Percentiles rank a stretch among this genome's conserved stretches.
Conservation (phyloP, 2,888 invertebrate species). For the Platerodrilus igneus region DNA sequence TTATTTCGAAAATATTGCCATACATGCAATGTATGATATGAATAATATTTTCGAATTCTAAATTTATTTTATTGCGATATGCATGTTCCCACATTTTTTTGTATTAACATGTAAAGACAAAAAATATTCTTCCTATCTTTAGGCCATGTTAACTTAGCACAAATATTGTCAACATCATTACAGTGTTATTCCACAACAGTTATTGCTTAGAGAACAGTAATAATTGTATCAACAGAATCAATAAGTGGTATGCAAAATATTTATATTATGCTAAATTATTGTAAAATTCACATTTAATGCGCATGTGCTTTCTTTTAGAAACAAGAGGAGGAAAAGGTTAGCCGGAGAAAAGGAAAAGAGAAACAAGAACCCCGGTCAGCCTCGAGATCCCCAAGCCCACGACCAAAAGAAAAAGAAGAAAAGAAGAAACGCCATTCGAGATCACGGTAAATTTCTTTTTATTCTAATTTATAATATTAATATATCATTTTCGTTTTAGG, state of each 20-base stretch:
- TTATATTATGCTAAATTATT: constrained; percentile 15
- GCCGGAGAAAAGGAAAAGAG: constrained; percentile 66
- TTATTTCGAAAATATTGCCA: no score
- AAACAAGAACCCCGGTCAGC: constrained; percentile 39
- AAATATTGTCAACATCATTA: constrained; percentile 16
- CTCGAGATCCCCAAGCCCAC: constrained; percentile 44
- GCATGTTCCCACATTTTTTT: no score
- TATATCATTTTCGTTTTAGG: constrained; percentile 32
- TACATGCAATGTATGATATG: no score
- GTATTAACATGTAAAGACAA: constrained; percentile 2
- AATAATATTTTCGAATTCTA: no score
- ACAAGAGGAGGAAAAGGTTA: constrained; percentile 69
- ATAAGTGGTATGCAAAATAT: constrained; percentile 22
- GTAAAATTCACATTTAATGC: constrained; percentile 11
- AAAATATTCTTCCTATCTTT: constrained; percentile 11
- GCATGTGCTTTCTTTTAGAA: constrained; percentile 57
- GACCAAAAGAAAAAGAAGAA: constrained; percentile 41
- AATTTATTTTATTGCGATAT: no score
- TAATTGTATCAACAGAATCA: constrained; percentile 19
- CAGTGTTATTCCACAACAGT: constrained; percentile 21
- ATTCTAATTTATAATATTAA: background rate
- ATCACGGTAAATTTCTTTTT: constrained; percentile 16
- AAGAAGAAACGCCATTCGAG: constrained; percentile 47
- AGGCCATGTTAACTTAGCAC: constrained; percentile 9
- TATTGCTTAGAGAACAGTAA: constrained; percentile 22